Percentiles rank a stretch among this genome's conserved stretches.
These are phyloP conservation scores for Semnornis frantzii DNA, from an alignment of 2,113 vertebrate species.

Conservation along the genomic window DNA sequence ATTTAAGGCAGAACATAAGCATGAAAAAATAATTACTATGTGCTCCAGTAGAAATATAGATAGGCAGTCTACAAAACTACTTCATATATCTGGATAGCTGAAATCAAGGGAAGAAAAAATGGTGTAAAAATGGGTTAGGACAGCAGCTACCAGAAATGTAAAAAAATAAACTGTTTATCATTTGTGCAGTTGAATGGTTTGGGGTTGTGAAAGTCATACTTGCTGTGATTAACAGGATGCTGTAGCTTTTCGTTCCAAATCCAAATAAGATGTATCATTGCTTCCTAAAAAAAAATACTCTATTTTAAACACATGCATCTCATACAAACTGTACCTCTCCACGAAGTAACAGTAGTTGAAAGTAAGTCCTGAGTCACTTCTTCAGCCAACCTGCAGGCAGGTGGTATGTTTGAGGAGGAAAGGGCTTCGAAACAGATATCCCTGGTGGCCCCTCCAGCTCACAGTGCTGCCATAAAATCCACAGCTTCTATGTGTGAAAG, in stretches of 20 bases:
- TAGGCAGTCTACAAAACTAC: constrained; percentile 25
- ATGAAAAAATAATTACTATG: constrained; percentile 35
- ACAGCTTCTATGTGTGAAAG: neutral
- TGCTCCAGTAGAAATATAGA: constrained; percentile 28
- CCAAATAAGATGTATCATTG: neutral
- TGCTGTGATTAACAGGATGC: neutral
- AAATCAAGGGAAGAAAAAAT: neutral
- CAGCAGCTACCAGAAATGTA: constrained; percentile 18
- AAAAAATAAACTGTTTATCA: constrained; percentile 38
- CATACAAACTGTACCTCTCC: neutral
- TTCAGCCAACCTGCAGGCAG: neutral
- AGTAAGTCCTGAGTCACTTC: constrained; percentile 3
- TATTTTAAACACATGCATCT: neutral
- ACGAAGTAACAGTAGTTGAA: constrained; percentile 5
- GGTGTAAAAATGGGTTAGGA: neutral
- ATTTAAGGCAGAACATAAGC: constrained; percentile 40
- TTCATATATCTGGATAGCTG: constrained; percentile 16
- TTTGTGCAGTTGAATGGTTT: neutral
- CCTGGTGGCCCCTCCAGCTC: neutral
- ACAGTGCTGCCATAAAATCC: neutral
- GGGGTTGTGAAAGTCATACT: neutral
- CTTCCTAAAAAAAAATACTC: neutral
- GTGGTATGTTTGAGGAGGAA: neutral
- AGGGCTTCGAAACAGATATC: neutral
- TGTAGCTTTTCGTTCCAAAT: neutral